Percentiles rank a stretch among this genome's conserved stretches.
These are phyloP conservation scores for Myripristis murdjan DNA, from an alignment of 2,797 vertebrate species.

Conservation along the genomic window DNA sequence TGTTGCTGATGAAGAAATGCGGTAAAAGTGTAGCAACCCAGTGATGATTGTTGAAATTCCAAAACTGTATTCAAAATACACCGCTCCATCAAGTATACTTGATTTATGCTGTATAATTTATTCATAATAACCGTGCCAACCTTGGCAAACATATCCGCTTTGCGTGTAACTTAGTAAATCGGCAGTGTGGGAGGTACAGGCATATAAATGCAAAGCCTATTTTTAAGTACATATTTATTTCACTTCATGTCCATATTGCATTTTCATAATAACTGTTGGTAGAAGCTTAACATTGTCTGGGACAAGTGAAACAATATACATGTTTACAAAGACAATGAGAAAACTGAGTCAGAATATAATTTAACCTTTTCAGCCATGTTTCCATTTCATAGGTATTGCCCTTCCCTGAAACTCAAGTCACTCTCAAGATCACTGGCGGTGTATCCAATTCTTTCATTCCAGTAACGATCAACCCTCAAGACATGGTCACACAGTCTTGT, in stretches of 20 bases:
- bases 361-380: slow-evolving; percentile 56
- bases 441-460: slow-evolving; percentile 74
- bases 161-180: slow-evolving; percentile 3
- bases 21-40: slow-evolving; percentile 9
- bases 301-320: slow-evolving; percentile 24
- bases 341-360: slow-evolving; percentile 7
- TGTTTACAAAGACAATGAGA: slow-evolving; percentile 31
- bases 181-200: background rate
- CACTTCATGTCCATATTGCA: background rate
- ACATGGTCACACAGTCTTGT: slow-evolving; percentile 70
- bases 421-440: slow-evolving; percentile 59
- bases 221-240: slow-evolving; percentile 4
- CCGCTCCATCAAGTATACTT: background rate
- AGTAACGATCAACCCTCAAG: slow-evolving; percentile 69
- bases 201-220: background rate
- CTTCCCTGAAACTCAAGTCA: slow-evolving; percentile 63
- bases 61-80: slow-evolving; percentile 1
- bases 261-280: slow-evolving; percentile 7
- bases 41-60: background rate
- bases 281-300: background rate
- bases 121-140: background rate
- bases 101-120: background rate
- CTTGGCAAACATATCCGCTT: slow-evolving; percentile 1
- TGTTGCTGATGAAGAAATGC: slow-evolving; percentile 38
- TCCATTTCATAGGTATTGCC: slow-evolving; percentile 45